phyloP scores from a whole-genome alignment of 2,888 invertebrate species.

The Eudemis profundana region DNA sequence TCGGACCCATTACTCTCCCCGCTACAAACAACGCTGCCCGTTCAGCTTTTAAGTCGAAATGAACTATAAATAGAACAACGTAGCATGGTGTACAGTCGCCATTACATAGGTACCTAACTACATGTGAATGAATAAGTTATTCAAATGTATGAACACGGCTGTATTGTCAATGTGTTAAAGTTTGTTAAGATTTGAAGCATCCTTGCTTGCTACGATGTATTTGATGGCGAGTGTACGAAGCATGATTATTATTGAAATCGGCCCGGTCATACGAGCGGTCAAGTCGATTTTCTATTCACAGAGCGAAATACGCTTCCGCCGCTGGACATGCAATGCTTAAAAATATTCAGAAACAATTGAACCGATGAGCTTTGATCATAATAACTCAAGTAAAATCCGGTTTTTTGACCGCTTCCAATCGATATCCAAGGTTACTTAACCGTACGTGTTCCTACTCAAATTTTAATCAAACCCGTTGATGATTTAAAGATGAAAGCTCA shows the following conservation, averaged over 20 bases:
- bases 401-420: slow-evolving; percentile 41
- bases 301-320: slow-evolving; percentile 66
- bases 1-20: slow-evolving; percentile 42
- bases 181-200: no score
- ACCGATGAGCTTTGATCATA: slow-evolving; percentile 58
- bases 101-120: no score
- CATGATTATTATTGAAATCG: slow-evolving; percentile 44
- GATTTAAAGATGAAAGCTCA: slow-evolving; percentile 26
- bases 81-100: slow-evolving; percentile 30
- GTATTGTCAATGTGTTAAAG: no score
- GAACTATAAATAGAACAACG: slow-evolving; percentile 37
- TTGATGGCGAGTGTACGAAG: no score
- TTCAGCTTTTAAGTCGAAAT: slow-evolving; percentile 44
- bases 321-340: slow-evolving; percentile 73
- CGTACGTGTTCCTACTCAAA: slow-evolving; percentile 15
- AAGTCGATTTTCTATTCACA: slow-evolving; percentile 72
- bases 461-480: slow-evolving; percentile 17
- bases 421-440: slow-evolving; percentile 36
- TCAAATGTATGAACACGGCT: no score
- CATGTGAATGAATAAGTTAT: no score
- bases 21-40: slow-evolving; percentile 42
- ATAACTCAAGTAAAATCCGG: slow-evolving; percentile 44
- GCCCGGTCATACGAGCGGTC: slow-evolving; percentile 50
- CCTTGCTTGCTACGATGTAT: no score
- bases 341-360: slow-evolving; percentile 67